Percentiles rank a stretch among this genome's conserved stretches.
Conservation (phyloP, 2,888 invertebrate species). For the Andrena flavipes region DNA sequence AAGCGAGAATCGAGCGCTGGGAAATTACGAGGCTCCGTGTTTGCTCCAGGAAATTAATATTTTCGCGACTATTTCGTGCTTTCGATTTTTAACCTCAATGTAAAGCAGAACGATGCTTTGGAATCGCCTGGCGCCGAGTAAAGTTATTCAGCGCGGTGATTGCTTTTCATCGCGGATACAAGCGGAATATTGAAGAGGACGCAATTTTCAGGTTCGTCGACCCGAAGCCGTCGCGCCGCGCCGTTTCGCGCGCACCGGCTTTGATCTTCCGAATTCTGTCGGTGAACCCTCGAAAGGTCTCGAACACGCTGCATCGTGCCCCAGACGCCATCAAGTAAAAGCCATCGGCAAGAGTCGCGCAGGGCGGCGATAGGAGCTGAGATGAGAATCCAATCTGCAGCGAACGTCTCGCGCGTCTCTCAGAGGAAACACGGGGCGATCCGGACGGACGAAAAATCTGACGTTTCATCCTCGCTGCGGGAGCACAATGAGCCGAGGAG, state of each 20-base stretch:
- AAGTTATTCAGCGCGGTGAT: neutral
- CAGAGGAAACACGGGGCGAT: slow-evolving; percentile 3
- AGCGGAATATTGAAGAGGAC: neutral
- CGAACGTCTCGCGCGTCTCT: slow-evolving; percentile 8
- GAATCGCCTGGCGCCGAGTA: neutral
- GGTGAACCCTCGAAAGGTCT: neutral
- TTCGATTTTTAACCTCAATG: too few relatives aligned
- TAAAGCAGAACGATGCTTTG: too few relatives aligned
- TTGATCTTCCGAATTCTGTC: neutral
- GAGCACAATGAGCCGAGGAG: slow-evolving; percentile 15
- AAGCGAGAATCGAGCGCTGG: neutral
- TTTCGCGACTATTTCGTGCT: too few relatives aligned
- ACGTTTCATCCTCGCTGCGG: slow-evolving; percentile 21
- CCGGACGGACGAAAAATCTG: slow-evolving; percentile 9
- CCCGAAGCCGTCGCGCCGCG: neutral
- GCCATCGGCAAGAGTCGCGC: neutral
- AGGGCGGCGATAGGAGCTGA: neutral
- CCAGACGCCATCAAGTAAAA: neutral
- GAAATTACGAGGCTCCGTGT: neutral
- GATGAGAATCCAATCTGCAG: slow-evolving; percentile 36
- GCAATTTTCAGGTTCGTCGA: slow-evolving; percentile 11
- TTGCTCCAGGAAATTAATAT: too few relatives aligned
- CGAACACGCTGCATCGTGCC: neutral
- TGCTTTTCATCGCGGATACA: neutral
- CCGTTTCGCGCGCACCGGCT: neutral